These are phyloP conservation scores for Lasiurus borealis DNA, from an alignment of 2,113 vertebrate genomes.

Conservation along the genomic window DNA sequence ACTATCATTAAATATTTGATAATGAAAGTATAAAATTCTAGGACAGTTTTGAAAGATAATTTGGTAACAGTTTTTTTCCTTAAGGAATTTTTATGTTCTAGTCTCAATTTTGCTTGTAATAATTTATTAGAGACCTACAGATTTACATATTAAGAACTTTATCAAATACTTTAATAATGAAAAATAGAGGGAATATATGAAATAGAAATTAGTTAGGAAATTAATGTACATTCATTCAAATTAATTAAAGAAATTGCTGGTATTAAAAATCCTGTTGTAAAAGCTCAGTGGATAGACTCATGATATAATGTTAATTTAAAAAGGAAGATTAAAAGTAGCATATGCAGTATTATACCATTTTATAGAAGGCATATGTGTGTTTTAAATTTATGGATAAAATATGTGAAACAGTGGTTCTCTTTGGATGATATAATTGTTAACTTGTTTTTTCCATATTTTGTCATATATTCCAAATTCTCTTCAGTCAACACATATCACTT, in stretches of 20 bases:
- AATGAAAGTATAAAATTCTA: background rate
- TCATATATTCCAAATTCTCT: slow-evolving; percentile 28
- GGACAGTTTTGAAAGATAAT: slow-evolving; percentile 8
- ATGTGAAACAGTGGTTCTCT: background rate
- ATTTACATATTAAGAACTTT: background rate
- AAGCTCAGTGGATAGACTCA: background rate
- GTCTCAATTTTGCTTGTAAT: background rate
- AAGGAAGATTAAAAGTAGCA: slow-evolving; percentile 13
- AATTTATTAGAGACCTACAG: background rate
- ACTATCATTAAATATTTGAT: background rate
- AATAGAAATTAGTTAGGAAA: background rate
- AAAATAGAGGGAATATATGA: background rate
- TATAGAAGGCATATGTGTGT: background rate
- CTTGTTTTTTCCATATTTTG: slow-evolving; percentile 37
- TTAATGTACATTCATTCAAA: background rate
- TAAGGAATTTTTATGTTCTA: background rate
- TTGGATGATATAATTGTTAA: background rate
- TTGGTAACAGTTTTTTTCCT: background rate
- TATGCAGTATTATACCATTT: background rate
- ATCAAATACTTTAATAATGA: slow-evolving; percentile 21
- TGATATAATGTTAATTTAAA: background rate
- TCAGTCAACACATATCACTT: background rate
- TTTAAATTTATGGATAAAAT: slow-evolving; percentile 44
- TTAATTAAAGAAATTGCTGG: background rate
- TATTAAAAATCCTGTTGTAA: background rate